Evolutionary conservation across 2,888 invertebrate genomes (phyloP), one percentile per base, ranked within the genome.

Genomic region (Tetragnatha montana): DNA sequence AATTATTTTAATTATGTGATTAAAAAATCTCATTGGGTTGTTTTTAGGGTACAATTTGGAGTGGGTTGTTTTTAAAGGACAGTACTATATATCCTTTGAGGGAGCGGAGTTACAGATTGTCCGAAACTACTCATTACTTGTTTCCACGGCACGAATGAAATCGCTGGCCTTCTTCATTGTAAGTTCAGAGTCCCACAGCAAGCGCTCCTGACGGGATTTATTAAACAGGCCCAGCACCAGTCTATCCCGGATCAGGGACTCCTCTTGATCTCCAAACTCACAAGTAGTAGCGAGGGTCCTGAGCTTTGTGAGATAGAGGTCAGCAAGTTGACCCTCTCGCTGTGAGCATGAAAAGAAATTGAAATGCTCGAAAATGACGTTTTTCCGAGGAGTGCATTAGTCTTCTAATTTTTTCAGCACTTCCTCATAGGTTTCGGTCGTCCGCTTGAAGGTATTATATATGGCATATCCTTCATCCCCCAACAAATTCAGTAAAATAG

Each of bases 271-370:
- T 6, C 12, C 50, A 70, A 78, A 78, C n/a, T 78, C 78, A 70
- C 85, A 69, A 3, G 47, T 60, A 0, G 85, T 68, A 4, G 70
- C 78, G 7, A 85, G 19, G 8, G 79, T 79, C 22, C 78, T 85
- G 8, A 85, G n/a, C n/a, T 79, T 6, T 17, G 71, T 21, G 3
- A 86, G 6, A 14, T 86, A 86, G 17, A 8, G 1, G 47, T 79
- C 51, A 14, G 79, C 22, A 2, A 14, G 8, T 22, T 86, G 79
- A 2, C 86, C 79, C 8, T 86, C 78, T 79, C 71, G 8, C 21
- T 86, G 79, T 8, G 14, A 21, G n/a, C 73, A 79, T 6, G 78
- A 79, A 76, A 85, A 70, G 19, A 60, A 60, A 17, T 60, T 60
- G 10, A 8, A 60, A 0, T 10, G 60, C 17, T 60, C 60, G 17